Conservation (phyloP, 2,888 invertebrate species). For the Apantesis nais region DNA sequence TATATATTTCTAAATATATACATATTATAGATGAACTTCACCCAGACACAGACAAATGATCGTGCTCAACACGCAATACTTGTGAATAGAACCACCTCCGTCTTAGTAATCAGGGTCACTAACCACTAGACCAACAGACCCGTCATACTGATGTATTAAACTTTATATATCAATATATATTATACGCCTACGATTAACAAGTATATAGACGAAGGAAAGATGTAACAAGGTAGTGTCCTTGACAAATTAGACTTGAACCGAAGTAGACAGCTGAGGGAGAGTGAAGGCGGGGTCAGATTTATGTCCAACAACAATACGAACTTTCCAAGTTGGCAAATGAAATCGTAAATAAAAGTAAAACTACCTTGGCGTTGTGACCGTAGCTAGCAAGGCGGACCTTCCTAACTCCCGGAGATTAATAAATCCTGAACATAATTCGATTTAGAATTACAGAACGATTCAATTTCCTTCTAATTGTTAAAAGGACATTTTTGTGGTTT, state of each 20-base stretch:
- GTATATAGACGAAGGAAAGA: constrained; percentile 6
- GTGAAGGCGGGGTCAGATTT: constrained; percentile 25
- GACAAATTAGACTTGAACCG: constrained; percentile 27
- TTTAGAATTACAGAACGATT: constrained; percentile 12
- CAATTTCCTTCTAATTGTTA: constrained; percentile 5
- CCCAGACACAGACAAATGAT: no score
- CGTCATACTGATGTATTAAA: no score
- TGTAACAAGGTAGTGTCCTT: constrained; percentile 25
- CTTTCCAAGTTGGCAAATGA: constrained; percentile 15
- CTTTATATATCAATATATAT: neutral
- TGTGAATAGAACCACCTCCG: no score
- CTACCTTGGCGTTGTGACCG: constrained; percentile 20
- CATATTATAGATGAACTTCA: no score
- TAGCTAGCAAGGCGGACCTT: constrained; percentile 22
- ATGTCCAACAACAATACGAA: constrained; percentile 19
- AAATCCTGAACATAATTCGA: constrained; percentile 35
- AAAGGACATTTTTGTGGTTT: neutral
- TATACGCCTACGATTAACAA: neutral
- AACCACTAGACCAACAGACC: no score
- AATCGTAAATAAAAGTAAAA: constrained; percentile 20
- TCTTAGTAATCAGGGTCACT: no score
- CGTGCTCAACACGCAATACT: no score
- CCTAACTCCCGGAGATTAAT: constrained; percentile 26
- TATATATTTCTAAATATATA: no score
- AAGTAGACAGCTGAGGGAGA: constrained; percentile 17